These are phyloP conservation scores for Trichechus manatus DNA, from an alignment of 2,113 vertebrate species.

Conservation along the genomic window DNA sequence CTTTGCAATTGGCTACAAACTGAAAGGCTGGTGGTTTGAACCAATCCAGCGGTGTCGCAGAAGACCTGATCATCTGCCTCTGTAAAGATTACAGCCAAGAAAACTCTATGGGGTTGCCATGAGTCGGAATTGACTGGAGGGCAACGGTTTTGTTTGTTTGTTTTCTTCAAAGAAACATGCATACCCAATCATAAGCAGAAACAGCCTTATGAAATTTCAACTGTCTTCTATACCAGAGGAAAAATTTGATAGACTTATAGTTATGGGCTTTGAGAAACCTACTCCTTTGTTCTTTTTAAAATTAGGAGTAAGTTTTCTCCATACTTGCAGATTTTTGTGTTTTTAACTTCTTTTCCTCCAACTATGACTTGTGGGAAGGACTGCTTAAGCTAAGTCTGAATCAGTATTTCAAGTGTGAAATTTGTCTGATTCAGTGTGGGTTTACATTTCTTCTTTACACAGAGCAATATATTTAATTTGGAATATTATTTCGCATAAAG, in stretches of 20 bases:
- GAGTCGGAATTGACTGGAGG: no score
- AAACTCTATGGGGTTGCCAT: no score
- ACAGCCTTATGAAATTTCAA: neutral
- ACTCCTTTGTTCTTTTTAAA: neutral
- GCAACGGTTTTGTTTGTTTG: no score
- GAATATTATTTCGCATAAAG: neutral
- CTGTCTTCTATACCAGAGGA: neutral
- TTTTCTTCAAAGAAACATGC: neutral
- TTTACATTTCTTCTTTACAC: neutral
- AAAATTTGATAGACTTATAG: neutral
- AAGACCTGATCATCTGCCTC: no score
- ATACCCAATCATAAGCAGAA: neutral
- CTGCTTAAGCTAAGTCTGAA: neutral
- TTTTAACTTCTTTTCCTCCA: neutral
- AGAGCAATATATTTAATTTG: neutral
- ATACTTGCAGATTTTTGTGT: neutral
- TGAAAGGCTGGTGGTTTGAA: no score
- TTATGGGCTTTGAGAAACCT: neutral
- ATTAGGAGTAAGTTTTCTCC: neutral
- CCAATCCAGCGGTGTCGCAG: no score
- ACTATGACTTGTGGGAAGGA: neutral
- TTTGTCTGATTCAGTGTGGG: neutral
- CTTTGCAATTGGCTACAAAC: no score
- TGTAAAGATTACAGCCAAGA: no score
- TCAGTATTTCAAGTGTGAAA: no score